phyloP scores from a whole-genome alignment of 2,113 vertebrate species.

The Myiopsitta monachus region DNA sequence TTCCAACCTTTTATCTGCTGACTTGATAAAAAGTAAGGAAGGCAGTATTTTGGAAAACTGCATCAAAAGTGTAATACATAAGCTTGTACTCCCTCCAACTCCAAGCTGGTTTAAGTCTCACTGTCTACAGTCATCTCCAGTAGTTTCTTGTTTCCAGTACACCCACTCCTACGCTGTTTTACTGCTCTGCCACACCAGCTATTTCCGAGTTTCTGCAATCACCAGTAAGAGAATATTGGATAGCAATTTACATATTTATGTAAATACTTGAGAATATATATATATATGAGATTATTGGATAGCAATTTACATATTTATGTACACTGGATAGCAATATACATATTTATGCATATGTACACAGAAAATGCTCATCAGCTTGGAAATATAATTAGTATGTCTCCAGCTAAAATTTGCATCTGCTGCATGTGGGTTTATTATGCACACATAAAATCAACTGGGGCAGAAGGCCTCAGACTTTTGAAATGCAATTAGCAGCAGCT shows the following conservation, averaged over 20 bases:
- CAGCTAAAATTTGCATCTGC: background rate
- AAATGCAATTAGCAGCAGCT: background rate
- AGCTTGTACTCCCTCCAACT: background rate
- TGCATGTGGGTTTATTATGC: background rate
- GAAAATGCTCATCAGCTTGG: background rate
- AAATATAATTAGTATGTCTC: background rate
- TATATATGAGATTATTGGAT: rapidly evolving
- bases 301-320: too few relatives aligned
- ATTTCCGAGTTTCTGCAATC: background rate
- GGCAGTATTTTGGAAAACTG: background rate
- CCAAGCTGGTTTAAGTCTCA: background rate
- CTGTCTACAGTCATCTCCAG: background rate
- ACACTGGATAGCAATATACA: too few relatives aligned
- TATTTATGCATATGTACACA: background rate
- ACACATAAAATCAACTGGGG: background rate
- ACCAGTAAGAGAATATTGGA: background rate
- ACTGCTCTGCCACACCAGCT: background rate
- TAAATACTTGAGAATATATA: too few relatives aligned
- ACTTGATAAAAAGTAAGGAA: background rate
- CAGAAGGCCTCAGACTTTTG: background rate
- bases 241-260: too few relatives aligned
- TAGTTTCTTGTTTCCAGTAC: background rate
- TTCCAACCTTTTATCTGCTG: background rate
- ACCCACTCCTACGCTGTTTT: background rate
- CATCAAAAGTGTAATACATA: background rate